Base-by-base conservation (phyloP, 2,113 vertebrate genomes). In the Sporophila hypoxantha region DNA sequence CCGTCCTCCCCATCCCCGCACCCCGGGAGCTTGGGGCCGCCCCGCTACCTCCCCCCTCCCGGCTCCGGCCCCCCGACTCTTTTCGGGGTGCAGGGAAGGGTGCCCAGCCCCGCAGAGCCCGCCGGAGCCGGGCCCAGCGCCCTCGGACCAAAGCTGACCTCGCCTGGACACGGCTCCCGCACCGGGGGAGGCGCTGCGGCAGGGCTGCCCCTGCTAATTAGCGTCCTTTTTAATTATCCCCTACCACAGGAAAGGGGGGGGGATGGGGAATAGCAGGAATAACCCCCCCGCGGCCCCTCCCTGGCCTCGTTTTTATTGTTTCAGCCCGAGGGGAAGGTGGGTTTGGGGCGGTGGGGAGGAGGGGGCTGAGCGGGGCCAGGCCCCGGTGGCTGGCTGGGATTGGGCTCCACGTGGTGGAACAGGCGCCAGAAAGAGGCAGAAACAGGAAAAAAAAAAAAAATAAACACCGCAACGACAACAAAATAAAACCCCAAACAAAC, bases 131-230 rank as follows among this genome's bases (percentile, higher is more conserved):
- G 59, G 37, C 65, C 67, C 87, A 67, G 13, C 77, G 62, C 92
- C 52, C 90, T 91, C 70, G 96, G 96, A 96, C 96, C 96, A 95
- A 97, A 97, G 96, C 93, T 90, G 84, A 87, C 69, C 94, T 89
- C 60, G 12, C 78, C 89, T 73, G 78, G 89, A 92, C 87, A 17
- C 79, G 30, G 80, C 52, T 86, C 91, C 82, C 65, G 68, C n/a
- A 29, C 69, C 69, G 46, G 50, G 55, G 70, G 22, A 50, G 30
- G 36, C n/a, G 53, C 53, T 55, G 11, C 21, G 53, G 69, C 69
- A 69, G 82, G 56, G 82, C 75, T 66, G 10, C 37, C 37, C 49
- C 91, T 67, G 91, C 91, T 87, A 32, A 93, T 92, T 76, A 91
- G 79, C 78, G 47, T 85, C 90, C 85, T 91, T 94, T 92, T 88